Percentiles rank a stretch among this genome's conserved stretches.
Evolutionary conservation across 2,888 invertebrate species (phyloP).

Genomic region (Trissoscelio sp.): DNA sequence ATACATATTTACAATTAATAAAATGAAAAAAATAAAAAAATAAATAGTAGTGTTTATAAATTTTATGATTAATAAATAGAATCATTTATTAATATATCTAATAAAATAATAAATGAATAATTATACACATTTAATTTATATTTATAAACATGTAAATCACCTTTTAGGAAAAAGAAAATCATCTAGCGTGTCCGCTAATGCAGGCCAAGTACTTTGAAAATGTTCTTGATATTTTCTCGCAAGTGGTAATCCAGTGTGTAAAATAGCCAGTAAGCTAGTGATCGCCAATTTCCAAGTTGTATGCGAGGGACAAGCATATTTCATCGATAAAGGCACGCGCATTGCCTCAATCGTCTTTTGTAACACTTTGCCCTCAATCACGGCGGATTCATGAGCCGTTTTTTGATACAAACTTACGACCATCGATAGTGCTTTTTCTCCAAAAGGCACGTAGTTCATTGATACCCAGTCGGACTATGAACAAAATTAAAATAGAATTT

Average conservation of each 20-base stretch:
- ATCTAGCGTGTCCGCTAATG: constrained; percentile 93
- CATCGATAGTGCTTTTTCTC: constrained; percentile 91
- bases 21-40: background rate
- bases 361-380: constrained; percentile 89
- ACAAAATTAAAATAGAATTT: too few species aligned
- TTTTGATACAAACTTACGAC: constrained; percentile 90
- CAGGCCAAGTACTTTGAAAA: constrained; percentile 93
- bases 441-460: constrained; percentile 94
- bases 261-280: constrained; percentile 89
- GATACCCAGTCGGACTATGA: constrained; percentile 89
- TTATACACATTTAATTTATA: too few species aligned
- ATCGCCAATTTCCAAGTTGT: constrained; percentile 94
- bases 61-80: background rate
- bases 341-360: constrained; percentile 86
- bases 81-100: too few species aligned
- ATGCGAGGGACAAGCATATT: constrained; percentile 91
- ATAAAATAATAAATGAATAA: background rate
- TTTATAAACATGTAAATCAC: too few species aligned
- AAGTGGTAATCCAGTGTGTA: constrained; percentile 93
- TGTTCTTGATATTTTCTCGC: constrained; percentile 91
- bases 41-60: background rate
- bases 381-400: constrained; percentile 88
- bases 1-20: too few species aligned
- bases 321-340: constrained; percentile 90
- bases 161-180: constrained; percentile 95